Base-by-base conservation (phyloP, 1,140 invertebrate species). In the Glossosoma conforme region DNA sequence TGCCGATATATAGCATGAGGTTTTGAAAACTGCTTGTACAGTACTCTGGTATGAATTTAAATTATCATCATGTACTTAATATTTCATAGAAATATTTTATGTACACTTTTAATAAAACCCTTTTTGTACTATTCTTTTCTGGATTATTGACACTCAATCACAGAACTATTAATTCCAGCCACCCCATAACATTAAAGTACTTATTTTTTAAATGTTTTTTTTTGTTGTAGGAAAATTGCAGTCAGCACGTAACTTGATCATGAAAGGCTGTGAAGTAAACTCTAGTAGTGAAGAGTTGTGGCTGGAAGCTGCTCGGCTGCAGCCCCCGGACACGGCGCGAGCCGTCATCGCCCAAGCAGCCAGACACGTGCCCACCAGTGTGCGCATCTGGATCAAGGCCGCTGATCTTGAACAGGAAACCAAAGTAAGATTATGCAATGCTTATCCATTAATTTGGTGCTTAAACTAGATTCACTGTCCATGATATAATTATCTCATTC, bases 321-420 rank as follows among this genome's bases (percentile, higher is more conserved):
- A 97, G 68, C 94, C 97, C 1, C 85, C 86, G 0, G 96, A 99
- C 61, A 91, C 93, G 1, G 94, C 93, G 0, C 92, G 93, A 62
- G 89, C 89, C 1, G 93, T 98, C 0, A 91, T 94, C 21, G 89
- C 90, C 0, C 89, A 93, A 66, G 89, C 90, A 0, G 87, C 90
- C 0, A 70, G 87, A 15, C 89, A 92, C 55, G 84, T 92, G 42
- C 89, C 89, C 0, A 87, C 86, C 1, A 95, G 94, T 10, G 97
- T 99, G 0, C 76, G 93, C 52, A 86, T 99, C 45, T 99, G 97
- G 97, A 96, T 98, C 36, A 97, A 97, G 73, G 97, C 96, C 1
- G 93, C 97, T 0, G 94, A 98, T 60, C 68, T 99, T n/a, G 97
- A 99, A 71, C 80, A 75, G 0, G 96, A 99, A 73, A 74, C 82